These are phyloP conservation scores for Squalus acanthias DNA, from an alignment of 2,797 vertebrate species.

Conservation along the genomic window DNA sequence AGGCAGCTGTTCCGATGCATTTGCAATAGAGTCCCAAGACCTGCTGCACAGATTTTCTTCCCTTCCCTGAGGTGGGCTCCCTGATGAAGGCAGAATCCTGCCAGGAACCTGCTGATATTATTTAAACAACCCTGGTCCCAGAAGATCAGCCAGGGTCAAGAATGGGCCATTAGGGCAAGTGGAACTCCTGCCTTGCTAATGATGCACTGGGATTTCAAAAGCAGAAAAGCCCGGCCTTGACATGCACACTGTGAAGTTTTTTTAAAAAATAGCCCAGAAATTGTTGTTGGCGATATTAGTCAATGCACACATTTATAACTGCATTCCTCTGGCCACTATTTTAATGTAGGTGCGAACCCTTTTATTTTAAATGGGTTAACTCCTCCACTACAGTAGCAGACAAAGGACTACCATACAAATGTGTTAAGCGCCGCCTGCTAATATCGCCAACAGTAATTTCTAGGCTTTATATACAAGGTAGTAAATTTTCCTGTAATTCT, in stretches of 20 bases:
- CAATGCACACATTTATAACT: background rate
- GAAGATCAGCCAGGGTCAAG: constrained; percentile 3
- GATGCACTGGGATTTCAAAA: background rate
- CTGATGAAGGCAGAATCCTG: background rate
- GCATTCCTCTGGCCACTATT: background rate
- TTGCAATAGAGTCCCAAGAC: background rate
- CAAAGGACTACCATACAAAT: constrained; percentile 7
- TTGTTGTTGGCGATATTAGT: background rate
- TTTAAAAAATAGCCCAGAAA: background rate
- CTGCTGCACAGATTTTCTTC: constrained; percentile 22
- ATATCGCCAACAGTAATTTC: constrained; percentile 23
- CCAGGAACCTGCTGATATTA: background rate
- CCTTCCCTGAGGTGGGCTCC: background rate
- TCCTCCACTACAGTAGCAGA: background rate
- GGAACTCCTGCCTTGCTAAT: background rate
- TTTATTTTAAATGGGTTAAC: background rate
- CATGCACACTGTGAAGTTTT: background rate
- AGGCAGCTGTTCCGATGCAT: background rate
- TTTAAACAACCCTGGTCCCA: constrained; percentile 4
- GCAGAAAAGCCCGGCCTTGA: background rate
- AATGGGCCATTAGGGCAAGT: constrained; percentile 1
- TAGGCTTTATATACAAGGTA: background rate
- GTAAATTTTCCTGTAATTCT: background rate
- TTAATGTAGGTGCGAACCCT: background rate
- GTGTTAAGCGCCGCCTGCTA: background rate